Evolutionary conservation across 2,113 vertebrate genomes (phyloP).

Genomic region (Octodon degus): DNA sequence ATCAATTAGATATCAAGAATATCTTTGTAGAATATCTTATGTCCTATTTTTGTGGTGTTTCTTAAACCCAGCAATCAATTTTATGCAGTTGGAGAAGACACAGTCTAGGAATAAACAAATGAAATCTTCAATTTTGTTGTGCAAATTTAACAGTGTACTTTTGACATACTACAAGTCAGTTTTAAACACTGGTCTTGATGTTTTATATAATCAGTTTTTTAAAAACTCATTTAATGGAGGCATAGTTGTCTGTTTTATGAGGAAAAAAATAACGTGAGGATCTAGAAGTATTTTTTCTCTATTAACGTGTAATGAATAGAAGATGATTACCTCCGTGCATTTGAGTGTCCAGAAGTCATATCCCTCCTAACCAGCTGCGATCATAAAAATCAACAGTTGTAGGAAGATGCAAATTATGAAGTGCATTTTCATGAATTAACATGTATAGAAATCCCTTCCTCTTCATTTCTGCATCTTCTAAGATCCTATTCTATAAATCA

Average conservation of each 20-base stretch:
- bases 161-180: not conserved
- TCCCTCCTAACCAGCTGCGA: not conserved
- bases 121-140: slow-evolving; percentile 12
- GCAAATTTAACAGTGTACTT: not conserved
- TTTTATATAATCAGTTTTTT: not conserved
- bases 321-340: not conserved
- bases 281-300: not conserved
- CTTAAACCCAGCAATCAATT: slow-evolving; percentile 49
- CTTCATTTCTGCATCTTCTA: not conserved
- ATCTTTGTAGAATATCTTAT: slow-evolving; percentile 44
- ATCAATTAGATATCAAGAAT: slow-evolving; percentile 7
- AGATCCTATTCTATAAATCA: not conserved
- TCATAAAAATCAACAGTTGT: not conserved
- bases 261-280: not conserved
- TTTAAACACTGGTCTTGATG: not conserved
- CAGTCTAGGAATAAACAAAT: slow-evolving; percentile 23
- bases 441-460: not conserved
- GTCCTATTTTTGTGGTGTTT: slow-evolving; percentile 29
- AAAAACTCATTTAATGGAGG: not conserved
- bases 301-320: not conserved
- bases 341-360: not conserved
- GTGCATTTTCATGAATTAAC: not conserved
- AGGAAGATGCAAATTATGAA: not conserved
- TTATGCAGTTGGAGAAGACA: not conserved
- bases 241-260: not conserved